A percentile compares a stretch with the other conserved stretches of the same genome.
Evolutionary conservation across 2,113 vertebrate genomes (phyloP).

Genomic region (Pholis gunnellus): DNA sequence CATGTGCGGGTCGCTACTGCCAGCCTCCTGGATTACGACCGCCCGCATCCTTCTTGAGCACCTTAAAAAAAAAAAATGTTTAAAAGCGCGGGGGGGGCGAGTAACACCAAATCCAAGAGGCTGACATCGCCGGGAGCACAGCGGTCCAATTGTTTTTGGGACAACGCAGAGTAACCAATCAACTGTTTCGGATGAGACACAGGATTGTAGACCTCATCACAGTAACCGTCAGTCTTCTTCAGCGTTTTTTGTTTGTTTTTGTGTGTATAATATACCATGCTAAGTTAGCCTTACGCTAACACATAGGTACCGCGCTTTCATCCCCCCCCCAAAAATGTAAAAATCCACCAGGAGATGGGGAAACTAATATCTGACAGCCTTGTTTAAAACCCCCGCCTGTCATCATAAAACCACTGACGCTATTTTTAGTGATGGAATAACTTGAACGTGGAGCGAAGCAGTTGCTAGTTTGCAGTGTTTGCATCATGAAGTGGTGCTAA

Average conservation of each 20-base stretch:
- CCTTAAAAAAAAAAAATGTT: slow-evolving; percentile 42
- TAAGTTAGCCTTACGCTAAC: slow-evolving; percentile 38
- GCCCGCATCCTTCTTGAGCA: slow-evolving; percentile 40
- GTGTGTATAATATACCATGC: slow-evolving; percentile 5
- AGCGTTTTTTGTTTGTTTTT: not conserved
- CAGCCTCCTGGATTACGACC: slow-evolving; percentile 61
- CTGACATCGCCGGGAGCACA: slow-evolving; percentile 31
- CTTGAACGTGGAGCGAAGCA: not conserved
- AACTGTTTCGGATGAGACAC: not conserved
- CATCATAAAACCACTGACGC: slow-evolving; percentile 17
- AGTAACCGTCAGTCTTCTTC: slow-evolving; percentile 32
- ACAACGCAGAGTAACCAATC: slow-evolving; percentile 29
- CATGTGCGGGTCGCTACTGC: slow-evolving; percentile 25
- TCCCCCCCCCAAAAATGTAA: not conserved
- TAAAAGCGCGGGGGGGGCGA: too few relatives aligned
- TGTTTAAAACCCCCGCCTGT: not conserved
- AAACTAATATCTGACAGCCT: not conserved
- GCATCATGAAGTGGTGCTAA: slow-evolving; percentile 26
- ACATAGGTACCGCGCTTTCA: not conserved
- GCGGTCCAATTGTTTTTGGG: not conserved
- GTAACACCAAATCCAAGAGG: slow-evolving; percentile 40
- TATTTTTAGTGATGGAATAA: not conserved
- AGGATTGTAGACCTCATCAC: not conserved
- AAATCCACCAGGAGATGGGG: not conserved
- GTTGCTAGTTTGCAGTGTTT: slow-evolving; percentile 38